A percentile compares a stretch with the other conserved stretches of the same genome.
Conservation (phyloP, 2,797 vertebrate species). For the Chrysolophus pictus region DNA sequence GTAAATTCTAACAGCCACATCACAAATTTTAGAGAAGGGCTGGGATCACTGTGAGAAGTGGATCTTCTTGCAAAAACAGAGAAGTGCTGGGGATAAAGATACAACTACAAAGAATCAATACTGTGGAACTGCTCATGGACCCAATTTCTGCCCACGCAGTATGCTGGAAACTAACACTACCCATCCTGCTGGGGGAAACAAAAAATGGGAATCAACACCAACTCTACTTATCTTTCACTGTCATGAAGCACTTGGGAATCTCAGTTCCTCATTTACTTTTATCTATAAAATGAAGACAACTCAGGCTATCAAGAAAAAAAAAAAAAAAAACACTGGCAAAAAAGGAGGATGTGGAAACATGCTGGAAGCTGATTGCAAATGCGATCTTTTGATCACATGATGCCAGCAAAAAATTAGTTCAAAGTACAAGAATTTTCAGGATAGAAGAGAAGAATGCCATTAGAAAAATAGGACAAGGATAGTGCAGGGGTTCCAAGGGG, state of each 20-base stretch:
- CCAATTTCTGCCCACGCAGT: not conserved
- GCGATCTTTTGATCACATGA: accelerated
- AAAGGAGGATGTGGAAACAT: not conserved
- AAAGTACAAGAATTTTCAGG: not conserved
- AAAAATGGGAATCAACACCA: not conserved
- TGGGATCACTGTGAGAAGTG: not conserved
- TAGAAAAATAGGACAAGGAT: not conserved
- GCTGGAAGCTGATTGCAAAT: not conserved
- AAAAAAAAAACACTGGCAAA: accelerated
- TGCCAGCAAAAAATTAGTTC: not conserved
- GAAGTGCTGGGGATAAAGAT: not conserved
- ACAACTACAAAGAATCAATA: not conserved
- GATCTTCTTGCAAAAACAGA: not conserved
- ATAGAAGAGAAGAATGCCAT: not conserved
- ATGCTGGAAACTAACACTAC: not conserved
- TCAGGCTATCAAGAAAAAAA: not conserved
- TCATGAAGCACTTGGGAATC: accelerated
- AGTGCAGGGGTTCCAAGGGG: not conserved
- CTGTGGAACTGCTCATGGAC: not conserved
- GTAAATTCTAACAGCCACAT: not conserved
- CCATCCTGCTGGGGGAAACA: not conserved
- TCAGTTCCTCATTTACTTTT: not conserved
- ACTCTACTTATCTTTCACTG: not conserved
- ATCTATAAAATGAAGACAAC: not conserved
- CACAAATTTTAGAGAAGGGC: not conserved